Evolutionary conservation across 1,140 invertebrate genomes (phyloP).

Genomic region (Trichoplusia ni): DNA sequence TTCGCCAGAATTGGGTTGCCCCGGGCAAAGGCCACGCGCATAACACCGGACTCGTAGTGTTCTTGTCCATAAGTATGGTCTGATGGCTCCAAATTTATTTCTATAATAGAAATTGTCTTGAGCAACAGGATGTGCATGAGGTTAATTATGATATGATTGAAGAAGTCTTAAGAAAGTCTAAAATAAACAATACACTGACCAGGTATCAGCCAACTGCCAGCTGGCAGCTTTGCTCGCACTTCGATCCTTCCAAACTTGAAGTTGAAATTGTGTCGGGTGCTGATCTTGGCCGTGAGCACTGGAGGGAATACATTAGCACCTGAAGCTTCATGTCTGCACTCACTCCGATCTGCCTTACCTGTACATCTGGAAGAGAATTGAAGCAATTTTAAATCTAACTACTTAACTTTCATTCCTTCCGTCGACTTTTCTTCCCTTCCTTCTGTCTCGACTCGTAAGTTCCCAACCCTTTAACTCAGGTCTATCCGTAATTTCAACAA

Average conservation of each 20-base stretch:
- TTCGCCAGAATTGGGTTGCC: constrained; percentile 73
- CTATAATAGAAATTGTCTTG: constrained; percentile 58
- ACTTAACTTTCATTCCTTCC: no score
- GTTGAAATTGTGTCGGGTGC: constrained; percentile 84
- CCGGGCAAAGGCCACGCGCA: constrained; percentile 75
- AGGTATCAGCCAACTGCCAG: constrained; percentile 91
- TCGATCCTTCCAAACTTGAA: constrained; percentile 90
- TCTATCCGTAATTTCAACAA: no score
- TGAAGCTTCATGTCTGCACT: constrained; percentile 78
- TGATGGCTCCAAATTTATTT: constrained; percentile 82
- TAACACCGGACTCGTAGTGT: constrained; percentile 81
- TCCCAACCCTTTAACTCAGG: no score
- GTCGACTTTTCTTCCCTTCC: no score
- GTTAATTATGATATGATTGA: no score
- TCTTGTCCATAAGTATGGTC: constrained; percentile 77
- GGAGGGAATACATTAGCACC: constrained; percentile 85
- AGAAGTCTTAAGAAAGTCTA: no score
- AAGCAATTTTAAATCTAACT: no score
- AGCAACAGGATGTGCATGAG: no score
- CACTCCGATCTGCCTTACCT: constrained; percentile 65
- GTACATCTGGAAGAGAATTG: constrained; percentile 86
- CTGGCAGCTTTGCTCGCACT: constrained; percentile 87
- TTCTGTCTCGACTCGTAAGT: no score
- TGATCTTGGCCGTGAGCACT: constrained; percentile 86
- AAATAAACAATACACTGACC: constrained; percentile 72